phyloP scores from a whole-genome alignment of 2,888 invertebrate species.

The Nomada ruficornis region DNA sequence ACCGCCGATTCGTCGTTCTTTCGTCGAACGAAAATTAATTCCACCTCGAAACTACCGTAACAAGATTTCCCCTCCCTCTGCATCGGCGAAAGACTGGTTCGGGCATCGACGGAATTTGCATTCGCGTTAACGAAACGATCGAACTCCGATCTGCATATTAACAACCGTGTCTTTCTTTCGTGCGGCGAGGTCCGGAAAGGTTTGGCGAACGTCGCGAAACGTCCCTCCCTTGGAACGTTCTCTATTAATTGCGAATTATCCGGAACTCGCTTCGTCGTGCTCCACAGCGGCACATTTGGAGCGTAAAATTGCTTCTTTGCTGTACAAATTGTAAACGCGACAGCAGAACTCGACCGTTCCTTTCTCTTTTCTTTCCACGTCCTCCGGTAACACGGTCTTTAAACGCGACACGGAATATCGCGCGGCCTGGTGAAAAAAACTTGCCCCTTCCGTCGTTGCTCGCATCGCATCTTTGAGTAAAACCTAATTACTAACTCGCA shows the following conservation, averaged over 20 bases:
- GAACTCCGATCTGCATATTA: constrained; percentile 51
- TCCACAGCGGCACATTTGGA: constrained; percentile 34
- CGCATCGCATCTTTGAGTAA: constrained; percentile 6
- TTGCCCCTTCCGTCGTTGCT: background rate
- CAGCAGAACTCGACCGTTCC: background rate
- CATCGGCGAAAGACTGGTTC: background rate
- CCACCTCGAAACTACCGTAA: constrained; percentile 38
- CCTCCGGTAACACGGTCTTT: constrained; percentile 17
- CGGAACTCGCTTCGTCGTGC: constrained; percentile 9
- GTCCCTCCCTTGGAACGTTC: background rate
- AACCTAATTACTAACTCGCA: constrained; percentile 56
- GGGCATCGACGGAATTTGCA: constrained; percentile 32
- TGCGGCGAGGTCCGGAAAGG: background rate
- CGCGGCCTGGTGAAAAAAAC: constrained; percentile 10
- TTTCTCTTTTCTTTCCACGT: no score
- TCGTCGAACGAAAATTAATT: constrained; percentile 51
- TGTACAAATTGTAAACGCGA: constrained; percentile 17
- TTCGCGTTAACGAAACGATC: constrained; percentile 27
- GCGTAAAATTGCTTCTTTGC: constrained; percentile 51
- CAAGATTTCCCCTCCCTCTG: constrained; percentile 39
- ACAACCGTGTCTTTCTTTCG: constrained; percentile 34
- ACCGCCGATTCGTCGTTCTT: constrained; percentile 22
- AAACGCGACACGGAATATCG: constrained; percentile 1
- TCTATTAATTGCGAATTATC: constrained; percentile 53
- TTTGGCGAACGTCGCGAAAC: background rate